Evolutionary conservation across 2,888 invertebrate genomes (phyloP).

Genomic region (Drosophila meridiana): DNA sequence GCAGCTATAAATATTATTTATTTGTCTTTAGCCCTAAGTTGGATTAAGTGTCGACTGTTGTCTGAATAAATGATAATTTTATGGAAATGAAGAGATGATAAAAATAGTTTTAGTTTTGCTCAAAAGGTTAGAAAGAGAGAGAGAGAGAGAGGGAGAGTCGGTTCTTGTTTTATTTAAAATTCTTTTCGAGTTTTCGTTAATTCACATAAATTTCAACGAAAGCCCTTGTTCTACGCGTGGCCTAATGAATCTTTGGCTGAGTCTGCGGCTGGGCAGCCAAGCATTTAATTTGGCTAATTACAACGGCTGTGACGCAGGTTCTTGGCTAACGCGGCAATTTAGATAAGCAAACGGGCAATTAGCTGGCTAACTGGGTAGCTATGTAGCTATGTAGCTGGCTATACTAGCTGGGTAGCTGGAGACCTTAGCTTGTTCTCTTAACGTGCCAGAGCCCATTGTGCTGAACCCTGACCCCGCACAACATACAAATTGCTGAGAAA

Average conservation of each 20-base stretch:
- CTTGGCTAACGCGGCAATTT: slow-evolving; percentile 81
- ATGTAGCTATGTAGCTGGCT: slow-evolving; percentile 63
- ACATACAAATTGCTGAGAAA: slow-evolving; percentile 63
- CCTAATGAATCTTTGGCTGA: slow-evolving; percentile 39
- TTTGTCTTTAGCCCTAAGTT: slow-evolving; percentile 45
- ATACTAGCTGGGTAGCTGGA: slow-evolving; percentile 23
- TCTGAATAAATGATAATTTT: slow-evolving; percentile 8
- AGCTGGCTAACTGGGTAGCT: slow-evolving; percentile 42
- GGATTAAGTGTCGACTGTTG: slow-evolving; percentile 5
- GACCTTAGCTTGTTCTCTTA: slow-evolving; percentile 37
- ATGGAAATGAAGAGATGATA: background rate
- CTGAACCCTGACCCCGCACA: slow-evolving; percentile 78
- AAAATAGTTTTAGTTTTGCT: too few species aligned
- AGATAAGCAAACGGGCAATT: slow-evolving; percentile 79
- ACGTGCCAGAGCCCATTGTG: slow-evolving; percentile 64
- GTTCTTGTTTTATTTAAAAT: slow-evolving; percentile 7
- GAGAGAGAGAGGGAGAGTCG: background rate
- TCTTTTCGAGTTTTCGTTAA: background rate
- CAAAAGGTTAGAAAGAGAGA: too few species aligned
- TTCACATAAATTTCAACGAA: slow-evolving; percentile 8
- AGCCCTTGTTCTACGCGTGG: slow-evolving; percentile 11
- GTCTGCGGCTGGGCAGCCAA: slow-evolving; percentile 64
- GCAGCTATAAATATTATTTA: slow-evolving; percentile 43
- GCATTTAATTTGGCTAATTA: slow-evolving; percentile 78
- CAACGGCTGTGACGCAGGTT: slow-evolving; percentile 69